phyloP scores from a whole-genome alignment of 2,888 invertebrate species.

The Drosophila anomalipes region DNA sequence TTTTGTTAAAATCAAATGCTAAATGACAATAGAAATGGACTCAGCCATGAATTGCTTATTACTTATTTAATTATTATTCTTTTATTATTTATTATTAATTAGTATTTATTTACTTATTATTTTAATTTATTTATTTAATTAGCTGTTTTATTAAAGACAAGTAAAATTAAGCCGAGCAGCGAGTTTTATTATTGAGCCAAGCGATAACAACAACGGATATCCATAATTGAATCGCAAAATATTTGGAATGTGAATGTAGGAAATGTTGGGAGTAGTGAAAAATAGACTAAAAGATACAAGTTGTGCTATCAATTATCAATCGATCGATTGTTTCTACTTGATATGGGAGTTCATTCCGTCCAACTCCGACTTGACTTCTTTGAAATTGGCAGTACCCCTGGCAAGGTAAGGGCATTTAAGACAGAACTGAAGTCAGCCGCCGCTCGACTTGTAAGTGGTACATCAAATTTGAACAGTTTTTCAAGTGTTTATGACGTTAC shows the following conservation, averaged over 20 bases:
- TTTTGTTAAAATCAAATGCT: not conserved
- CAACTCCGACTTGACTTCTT: not conserved
- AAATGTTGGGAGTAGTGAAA: not conserved
- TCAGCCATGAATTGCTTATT: not conserved
- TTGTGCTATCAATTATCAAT: not conserved
- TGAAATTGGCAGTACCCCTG: not conserved
- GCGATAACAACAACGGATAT: not conserved
- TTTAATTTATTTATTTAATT: not conserved
- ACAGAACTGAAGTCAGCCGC: conserved; percentile 24
- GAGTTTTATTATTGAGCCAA: not conserved
- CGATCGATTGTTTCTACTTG: too few species aligned
- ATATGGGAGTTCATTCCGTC: not conserved
- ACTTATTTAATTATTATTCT: not conserved
- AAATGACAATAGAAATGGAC: not conserved
- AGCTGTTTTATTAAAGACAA: not conserved
- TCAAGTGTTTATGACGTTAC: conserved; percentile 73
- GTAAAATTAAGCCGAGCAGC: not conserved
- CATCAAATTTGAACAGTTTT: conserved; percentile 77
- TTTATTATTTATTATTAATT: not conserved
- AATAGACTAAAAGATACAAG: not conserved
- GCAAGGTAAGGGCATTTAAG: conserved; percentile 13
- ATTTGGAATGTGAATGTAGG: not conserved
- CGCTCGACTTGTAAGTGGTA: conserved; percentile 69
- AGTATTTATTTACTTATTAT: not conserved
- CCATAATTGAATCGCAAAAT: not conserved